Evolutionary conservation across 2,888 invertebrate genomes (phyloP).

Genomic region (Matsumyia berberina): DNA sequence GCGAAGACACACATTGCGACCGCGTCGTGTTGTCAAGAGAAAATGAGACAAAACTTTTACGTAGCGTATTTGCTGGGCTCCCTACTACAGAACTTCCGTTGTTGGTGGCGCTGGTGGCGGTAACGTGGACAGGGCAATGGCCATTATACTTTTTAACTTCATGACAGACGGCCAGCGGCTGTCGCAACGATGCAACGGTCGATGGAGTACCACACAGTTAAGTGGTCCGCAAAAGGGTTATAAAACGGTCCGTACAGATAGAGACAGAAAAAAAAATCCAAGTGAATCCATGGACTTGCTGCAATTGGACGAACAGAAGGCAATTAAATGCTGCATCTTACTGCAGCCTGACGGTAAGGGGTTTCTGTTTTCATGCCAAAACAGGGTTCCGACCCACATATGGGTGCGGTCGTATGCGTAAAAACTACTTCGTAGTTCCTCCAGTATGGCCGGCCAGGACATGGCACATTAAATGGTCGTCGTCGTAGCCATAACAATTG

Average conservation of each 20-base stretch:
- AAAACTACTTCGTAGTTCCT: slow-evolving; percentile 21
- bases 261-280: slow-evolving; percentile 23
- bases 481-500: slow-evolving; percentile 17
- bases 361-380: slow-evolving; percentile 27
- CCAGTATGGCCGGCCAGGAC: neutral
- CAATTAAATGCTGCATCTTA: slow-evolving; percentile 71
- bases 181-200: slow-evolving; percentile 22
- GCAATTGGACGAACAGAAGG: slow-evolving; percentile 64
- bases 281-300: slow-evolving; percentile 51
- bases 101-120: neutral
- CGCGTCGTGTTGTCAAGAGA: slow-evolving; percentile 31
- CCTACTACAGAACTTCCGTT: slow-evolving; percentile 27
- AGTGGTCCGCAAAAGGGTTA: slow-evolving; percentile 63
- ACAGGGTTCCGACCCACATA: slow-evolving; percentile 10
- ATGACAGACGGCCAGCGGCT: slow-evolving; percentile 60
- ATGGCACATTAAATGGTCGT: slow-evolving; percentile 30
- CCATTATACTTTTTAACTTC: slow-evolving; percentile 69
- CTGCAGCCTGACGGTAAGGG: slow-evolving; percentile 28
- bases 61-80: slow-evolving; percentile 40
- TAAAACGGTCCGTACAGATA: slow-evolving; percentile 28
- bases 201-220: slow-evolving; percentile 42
- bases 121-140: slow-evolving; percentile 48
- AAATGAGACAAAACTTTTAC: slow-evolving; percentile 66
- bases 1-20: slow-evolving; percentile 36
- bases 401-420: slow-evolving; percentile 29